These are phyloP conservation scores for Streblospio benedicti DNA, from an alignment of 1,140 invertebrate genomes.

Conservation along the genomic window DNA sequence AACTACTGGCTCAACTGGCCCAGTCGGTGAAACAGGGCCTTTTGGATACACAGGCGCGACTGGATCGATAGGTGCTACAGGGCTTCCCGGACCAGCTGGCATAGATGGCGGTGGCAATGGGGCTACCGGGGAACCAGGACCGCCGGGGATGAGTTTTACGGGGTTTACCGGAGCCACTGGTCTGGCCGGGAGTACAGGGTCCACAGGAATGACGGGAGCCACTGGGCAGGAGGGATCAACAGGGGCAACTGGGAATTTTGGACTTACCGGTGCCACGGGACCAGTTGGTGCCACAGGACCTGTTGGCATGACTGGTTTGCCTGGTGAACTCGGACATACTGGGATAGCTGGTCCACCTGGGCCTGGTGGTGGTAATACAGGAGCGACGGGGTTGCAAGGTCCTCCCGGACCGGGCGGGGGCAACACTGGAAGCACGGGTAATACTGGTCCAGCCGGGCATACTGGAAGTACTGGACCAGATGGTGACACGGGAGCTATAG, in stretches of 20 bases:
- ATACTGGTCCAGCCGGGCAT: background rate
- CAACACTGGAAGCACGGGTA: background rate
- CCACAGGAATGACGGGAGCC: background rate
- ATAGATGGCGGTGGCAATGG: background rate
- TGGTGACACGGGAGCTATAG: background rate
- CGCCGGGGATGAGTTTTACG: background rate
- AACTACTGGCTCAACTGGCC: background rate
- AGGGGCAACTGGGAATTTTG: conserved; percentile 6
- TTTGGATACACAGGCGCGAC: background rate
- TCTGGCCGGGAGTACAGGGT: background rate
- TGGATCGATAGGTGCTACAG: background rate
- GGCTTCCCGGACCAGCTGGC: background rate
- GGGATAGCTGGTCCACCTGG: background rate
- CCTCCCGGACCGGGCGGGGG: background rate
- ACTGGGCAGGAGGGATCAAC: background rate
- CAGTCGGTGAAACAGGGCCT: background rate
- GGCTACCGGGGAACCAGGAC: background rate
- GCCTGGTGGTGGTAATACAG: conserved; percentile 1
- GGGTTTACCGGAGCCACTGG: background rate
- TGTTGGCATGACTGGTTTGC: background rate
- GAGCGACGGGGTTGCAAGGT: conserved; percentile 1
- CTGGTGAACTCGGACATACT: background rate
- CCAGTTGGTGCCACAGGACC: background rate
- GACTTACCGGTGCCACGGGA: background rate
- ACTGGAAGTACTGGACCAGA: background rate